phyloP scores from a whole-genome alignment of 2,797 vertebrate species.

The Octomys mimax region DNA sequence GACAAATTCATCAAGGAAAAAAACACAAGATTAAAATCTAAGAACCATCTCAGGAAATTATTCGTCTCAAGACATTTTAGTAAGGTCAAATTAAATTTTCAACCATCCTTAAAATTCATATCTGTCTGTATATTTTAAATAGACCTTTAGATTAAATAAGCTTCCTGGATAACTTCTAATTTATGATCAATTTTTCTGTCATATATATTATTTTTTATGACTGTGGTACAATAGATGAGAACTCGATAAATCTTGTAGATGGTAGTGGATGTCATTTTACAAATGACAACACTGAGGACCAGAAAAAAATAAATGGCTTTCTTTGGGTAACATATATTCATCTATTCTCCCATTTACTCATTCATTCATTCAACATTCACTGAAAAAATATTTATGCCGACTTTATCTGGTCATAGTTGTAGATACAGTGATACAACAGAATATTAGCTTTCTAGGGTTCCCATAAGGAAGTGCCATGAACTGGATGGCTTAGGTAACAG shows the following conservation, averaged over 20 bases:
- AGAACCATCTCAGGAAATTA: conserved; percentile 78
- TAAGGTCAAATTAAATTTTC: conserved; percentile 80
- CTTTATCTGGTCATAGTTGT: conserved; percentile 30
- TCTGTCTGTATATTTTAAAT: conserved; percentile 65
- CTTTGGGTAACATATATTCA: conserved; percentile 42
- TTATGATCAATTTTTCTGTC: conserved; percentile 75
- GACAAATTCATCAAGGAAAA: conserved; percentile 79
- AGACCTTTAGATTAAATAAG: conserved; percentile 77
- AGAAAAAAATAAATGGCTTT: conserved; percentile 63
- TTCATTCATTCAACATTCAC: conserved; percentile 57
- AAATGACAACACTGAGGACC: conserved; percentile 66
- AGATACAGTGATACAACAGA: conserved; percentile 31
- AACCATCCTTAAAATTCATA: conserved; percentile 57
- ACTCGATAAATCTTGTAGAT: conserved; percentile 65
- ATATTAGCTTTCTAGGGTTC: neutral
- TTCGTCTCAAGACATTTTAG: conserved; percentile 70
- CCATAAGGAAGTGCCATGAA: neutral
- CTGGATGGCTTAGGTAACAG: neutral
- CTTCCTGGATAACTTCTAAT: conserved; percentile 70
- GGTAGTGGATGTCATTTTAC: conserved; percentile 60
- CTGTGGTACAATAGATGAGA: conserved; percentile 62
- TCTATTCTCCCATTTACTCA: conserved; percentile 57
- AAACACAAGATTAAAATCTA: conserved; percentile 79
- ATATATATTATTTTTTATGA: conserved; percentile 64
- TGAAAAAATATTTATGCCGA: conserved; percentile 61